Conservation (phyloP, 2,888 invertebrate species). For the Amphimallon solstitiale region DNA sequence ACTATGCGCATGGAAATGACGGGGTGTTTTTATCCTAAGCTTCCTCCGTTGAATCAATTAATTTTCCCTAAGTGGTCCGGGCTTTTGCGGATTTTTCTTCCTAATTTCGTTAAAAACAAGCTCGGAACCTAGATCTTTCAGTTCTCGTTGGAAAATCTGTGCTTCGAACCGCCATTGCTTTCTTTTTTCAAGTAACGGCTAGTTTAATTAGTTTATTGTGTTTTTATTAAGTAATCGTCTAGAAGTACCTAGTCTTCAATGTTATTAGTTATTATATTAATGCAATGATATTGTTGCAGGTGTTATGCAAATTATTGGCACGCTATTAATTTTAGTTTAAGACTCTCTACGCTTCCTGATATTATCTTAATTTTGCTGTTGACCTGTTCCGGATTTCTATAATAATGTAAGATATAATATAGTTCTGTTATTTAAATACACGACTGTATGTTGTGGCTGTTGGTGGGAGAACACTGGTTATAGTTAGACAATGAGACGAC, state of each 20-base stretch:
- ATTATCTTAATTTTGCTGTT: no score
- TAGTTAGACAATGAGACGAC: no score
- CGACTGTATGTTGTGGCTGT: no score
- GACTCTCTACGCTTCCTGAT: background rate
- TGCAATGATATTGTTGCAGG: background rate
- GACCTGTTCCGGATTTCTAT: no score
- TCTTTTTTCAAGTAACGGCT: background rate
- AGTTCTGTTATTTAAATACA: no score
- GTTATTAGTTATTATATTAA: background rate
- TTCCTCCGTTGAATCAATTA: conserved; percentile 37
- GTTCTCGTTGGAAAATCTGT: conserved; percentile 16
- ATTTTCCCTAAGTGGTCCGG: conserved; percentile 38
- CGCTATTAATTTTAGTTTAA: background rate
- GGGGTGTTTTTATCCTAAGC: conserved; percentile 15
- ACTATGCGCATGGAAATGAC: conserved; percentile 31
- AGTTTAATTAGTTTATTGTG: conserved; percentile 10
- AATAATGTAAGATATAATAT: no score
- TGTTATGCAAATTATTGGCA: background rate
- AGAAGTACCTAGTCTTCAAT: conserved; percentile 6
- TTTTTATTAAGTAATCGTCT: background rate
- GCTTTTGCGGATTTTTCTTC: conserved; percentile 25
- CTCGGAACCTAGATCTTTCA: background rate
- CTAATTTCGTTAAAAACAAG: conserved; percentile 12
- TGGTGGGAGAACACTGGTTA: no score
- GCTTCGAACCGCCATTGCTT: background rate